Evolutionary conservation across 2,113 vertebrate species (phyloP), one percentile per base, ranked within the genome.

Genomic region (Leucopsar rothschildi): DNA sequence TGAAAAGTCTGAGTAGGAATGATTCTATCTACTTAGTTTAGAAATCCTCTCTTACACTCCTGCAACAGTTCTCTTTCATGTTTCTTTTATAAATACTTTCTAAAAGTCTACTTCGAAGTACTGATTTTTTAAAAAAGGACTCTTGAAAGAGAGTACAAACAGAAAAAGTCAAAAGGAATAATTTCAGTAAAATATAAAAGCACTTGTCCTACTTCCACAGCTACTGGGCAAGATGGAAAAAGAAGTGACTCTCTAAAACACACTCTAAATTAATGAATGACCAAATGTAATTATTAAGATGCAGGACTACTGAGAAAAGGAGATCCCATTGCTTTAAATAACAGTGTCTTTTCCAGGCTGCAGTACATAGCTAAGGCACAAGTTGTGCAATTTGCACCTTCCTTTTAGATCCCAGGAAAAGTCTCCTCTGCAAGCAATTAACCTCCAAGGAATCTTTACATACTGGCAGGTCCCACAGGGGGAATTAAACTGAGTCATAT

Each of bases 361-460:
- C 60, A 71, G 31, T 83, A 84, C 22, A 18, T 5, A 61, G 25
- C 64, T 70, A 83, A 75, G 15, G 56, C n/a, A 78, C 25, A 70
- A 37, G 53, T 90, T 90, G 59, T 88, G 64, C 79, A 64, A 42
- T 83, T 71, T 86, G 56, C 47, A 57, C 52, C 56, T 81, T 86
- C 52, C 64, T 83, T 90, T 92, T 53, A 83, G 72, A 86, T 90
- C 18, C 44, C 60, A 78, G 42, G 68, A 75, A 52, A 92, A 87
- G 76, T 52, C 50, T 92, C 29, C 81, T 42, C 87, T 88, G 66
- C 59, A 88, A 92, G 75, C 60, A 88, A 86, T 97, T 96, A 95
- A 91, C 82, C 68, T 86, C 95, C 28, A 37, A 83, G 76, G 93
- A 96, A 93, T 91, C 85, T 88, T 90, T 82, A 78, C 52, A 52